These are phyloP conservation scores for Aphaenogaster ashmeadi DNA, from an alignment of 1,140 invertebrate species.

Conservation along the genomic window DNA sequence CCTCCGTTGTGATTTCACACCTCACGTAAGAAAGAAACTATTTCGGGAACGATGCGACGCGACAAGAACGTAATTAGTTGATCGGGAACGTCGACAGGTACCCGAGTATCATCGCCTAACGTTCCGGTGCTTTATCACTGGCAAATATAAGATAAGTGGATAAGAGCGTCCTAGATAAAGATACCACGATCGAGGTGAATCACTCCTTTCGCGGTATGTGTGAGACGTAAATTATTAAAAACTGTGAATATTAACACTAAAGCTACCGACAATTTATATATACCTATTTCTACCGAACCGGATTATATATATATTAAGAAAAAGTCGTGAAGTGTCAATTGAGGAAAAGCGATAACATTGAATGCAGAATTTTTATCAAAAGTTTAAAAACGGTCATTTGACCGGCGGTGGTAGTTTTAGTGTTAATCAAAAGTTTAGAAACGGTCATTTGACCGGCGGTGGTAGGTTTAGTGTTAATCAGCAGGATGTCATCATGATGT, in stretches of 20 bases:
- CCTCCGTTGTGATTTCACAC: constrained; percentile 34
- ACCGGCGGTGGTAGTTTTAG: too few species aligned
- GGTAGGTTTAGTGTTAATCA: neutral
- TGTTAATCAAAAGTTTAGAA: too few species aligned
- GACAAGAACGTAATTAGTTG: constrained; percentile 48
- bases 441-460: too few species aligned
- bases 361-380: too few species aligned
- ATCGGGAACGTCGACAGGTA: constrained; percentile 71
- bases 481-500: neutral
- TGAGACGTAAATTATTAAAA: constrained; percentile 28
- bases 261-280: too few species aligned
- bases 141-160: constrained; percentile 85
- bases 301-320: too few species aligned
- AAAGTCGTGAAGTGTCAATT: too few species aligned
- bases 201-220: constrained; percentile 40
- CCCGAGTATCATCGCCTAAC: constrained; percentile 48
- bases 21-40: neutral
- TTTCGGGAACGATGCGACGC: neutral
- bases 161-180: constrained; percentile 83
- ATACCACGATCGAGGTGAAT: constrained; percentile 47
- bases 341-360: too few species aligned
- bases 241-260: neutral
- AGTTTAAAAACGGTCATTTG: too few species aligned
- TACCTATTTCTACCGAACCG: too few species aligned
- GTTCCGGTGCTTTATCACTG: constrained; percentile 79